phyloP scores from a whole-genome alignment of 2,888 invertebrate species.

The Tanytarsus gracilentus region DNA sequence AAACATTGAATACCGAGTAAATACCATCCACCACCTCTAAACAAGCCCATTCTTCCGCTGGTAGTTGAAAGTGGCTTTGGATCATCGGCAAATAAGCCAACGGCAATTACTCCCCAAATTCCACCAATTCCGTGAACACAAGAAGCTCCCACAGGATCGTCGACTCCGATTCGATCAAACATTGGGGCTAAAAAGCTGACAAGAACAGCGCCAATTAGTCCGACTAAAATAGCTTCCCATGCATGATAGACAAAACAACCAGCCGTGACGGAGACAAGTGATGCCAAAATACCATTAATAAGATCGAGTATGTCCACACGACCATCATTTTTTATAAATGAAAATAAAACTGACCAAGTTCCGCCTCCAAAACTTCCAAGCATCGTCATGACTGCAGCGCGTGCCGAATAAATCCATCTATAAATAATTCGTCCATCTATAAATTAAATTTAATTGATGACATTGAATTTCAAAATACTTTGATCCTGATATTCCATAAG shows the following conservation, averaged over 20 bases:
- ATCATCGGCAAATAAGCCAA: slow-evolving; percentile 81
- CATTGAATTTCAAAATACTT: neutral
- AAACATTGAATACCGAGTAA: slow-evolving; percentile 74
- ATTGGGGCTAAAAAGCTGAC: slow-evolving; percentile 63
- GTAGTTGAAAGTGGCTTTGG: slow-evolving; percentile 75
- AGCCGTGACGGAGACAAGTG: slow-evolving; percentile 81
- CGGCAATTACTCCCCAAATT: slow-evolving; percentile 69
- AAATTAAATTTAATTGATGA: slow-evolving; percentile 29
- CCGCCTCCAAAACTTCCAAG: slow-evolving; percentile 88
- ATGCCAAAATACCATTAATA: slow-evolving; percentile 80
- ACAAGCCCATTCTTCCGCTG: slow-evolving; percentile 60
- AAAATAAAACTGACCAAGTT: slow-evolving; percentile 48
- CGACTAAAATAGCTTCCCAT: slow-evolving; percentile 80
- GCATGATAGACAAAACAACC: slow-evolving; percentile 78
- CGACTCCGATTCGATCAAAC: slow-evolving; percentile 68
- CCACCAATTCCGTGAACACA: slow-evolving; percentile 78
- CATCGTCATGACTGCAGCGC: slow-evolving; percentile 84
- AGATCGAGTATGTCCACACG: slow-evolving; percentile 74
- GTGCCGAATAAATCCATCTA: slow-evolving; percentile 81
- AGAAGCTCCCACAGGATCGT: slow-evolving; percentile 78
- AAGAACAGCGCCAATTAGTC: slow-evolving; percentile 65
- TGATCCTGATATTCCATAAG: slow-evolving; percentile 5
- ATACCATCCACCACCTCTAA: slow-evolving; percentile 82
- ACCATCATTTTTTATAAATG: slow-evolving; percentile 58
- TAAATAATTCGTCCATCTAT: slow-evolving; percentile 45